Evolutionary conservation across 2,888 invertebrate species (phyloP).

Genomic region (Balanococcus diminutus): DNA sequence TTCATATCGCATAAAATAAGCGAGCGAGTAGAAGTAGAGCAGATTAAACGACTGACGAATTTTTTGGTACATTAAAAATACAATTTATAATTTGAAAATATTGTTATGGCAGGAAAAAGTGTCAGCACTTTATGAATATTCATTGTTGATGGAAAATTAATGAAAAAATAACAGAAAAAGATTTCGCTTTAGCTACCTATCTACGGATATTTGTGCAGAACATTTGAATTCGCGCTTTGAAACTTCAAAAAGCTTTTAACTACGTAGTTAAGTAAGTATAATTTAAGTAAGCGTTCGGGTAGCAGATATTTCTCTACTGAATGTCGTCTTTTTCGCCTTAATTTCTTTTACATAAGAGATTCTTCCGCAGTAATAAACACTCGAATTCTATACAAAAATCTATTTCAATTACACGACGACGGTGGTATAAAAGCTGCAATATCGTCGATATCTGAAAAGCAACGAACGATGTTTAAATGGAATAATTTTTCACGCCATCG

Average conservation of each 20-base stretch:
- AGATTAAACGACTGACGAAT: conserved; percentile 1
- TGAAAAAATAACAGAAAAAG: conserved; percentile 29
- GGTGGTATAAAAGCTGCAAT: neutral
- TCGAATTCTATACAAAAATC: neutral
- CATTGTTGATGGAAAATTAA: conserved; percentile 23
- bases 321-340: neutral
- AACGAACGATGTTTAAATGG: neutral
- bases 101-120: neutral
- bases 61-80: neutral
- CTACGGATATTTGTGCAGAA: neutral
- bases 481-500: conserved; percentile 16
- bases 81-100: conserved; percentile 16
- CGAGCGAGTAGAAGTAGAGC: too few relatives aligned
- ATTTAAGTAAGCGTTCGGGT: neutral
- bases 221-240: neutral
- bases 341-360: neutral
- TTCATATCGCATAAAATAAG: neutral
- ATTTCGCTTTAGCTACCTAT: neutral
- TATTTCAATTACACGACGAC: neutral
- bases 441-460: neutral
- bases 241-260: neutral
- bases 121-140: conserved; percentile 14
- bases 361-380: neutral
- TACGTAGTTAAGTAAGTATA: neutral
- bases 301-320: neutral